Conservation (phyloP, 2,888 invertebrate species). For the Philonicus albiceps region DNA sequence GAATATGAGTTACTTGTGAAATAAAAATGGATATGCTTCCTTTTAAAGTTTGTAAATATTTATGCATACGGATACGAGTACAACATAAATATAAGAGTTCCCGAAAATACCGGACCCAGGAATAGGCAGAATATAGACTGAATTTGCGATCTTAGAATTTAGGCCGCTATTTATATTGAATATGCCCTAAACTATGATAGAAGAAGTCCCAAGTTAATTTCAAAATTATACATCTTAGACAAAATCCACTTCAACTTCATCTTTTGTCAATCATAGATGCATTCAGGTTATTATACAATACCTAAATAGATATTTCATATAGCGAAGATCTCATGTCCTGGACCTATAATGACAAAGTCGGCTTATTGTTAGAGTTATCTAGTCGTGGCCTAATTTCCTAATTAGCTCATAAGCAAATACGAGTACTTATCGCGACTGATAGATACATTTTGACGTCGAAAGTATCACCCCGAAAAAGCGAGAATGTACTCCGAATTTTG, state of each 20-base stretch:
- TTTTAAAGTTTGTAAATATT: no score
- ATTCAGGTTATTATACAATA: neutral
- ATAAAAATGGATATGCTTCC: no score
- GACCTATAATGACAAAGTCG: neutral
- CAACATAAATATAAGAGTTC: no score
- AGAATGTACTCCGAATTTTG: neutral
- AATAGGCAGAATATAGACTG: no score
- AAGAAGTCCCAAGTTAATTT: no score
- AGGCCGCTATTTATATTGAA: no score
- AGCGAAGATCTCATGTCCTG: neutral
- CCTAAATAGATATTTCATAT: neutral
- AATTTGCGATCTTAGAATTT: no score
- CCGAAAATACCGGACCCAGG: no score
- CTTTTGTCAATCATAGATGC: neutral
- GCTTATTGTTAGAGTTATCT: neutral
- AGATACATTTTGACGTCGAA: neutral
- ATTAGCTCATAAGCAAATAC: neutral
- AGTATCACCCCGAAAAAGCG: neutral
- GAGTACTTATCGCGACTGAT: neutral
- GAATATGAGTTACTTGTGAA: no score
- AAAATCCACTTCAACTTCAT: neutral
- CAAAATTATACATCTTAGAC: neutral
- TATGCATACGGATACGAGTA: no score
- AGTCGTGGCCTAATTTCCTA: neutral
- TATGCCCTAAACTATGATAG: no score